Conservation (phyloP, 2,113 vertebrate genomes). For the Nematolebias whitei region DNA sequence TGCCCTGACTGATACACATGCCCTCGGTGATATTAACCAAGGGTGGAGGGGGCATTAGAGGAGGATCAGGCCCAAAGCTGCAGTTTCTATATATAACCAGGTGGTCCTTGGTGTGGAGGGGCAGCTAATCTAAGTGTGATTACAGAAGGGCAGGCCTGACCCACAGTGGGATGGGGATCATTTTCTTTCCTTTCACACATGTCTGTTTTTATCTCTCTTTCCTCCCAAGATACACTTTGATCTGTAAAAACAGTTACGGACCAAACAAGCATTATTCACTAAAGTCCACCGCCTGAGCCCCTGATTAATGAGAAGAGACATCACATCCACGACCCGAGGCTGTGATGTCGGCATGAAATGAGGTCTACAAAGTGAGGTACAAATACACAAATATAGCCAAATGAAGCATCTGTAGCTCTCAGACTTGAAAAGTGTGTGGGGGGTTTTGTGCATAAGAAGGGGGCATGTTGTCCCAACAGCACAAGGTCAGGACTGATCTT, state of each 20-base stretch:
- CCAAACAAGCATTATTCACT: not conserved
- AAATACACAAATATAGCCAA: not conserved
- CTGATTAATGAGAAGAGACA: not conserved
- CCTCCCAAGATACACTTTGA: not conserved
- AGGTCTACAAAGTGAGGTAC: not conserved
- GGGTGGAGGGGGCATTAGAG: constrained; percentile 83
- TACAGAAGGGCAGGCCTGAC: constrained; percentile 57
- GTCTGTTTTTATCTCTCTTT: constrained; percentile 26
- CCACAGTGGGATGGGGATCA: constrained; percentile 39
- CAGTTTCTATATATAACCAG: constrained; percentile 88
- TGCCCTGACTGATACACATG: constrained; percentile 46
- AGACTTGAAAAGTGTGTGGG: constrained; percentile 1
- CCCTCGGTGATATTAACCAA: constrained; percentile 84
- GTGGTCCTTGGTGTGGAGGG: constrained; percentile 65
- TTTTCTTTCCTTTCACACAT: constrained; percentile 46
- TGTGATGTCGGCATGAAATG: not conserved
- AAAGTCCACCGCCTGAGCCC: not conserved
- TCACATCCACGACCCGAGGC: not conserved
- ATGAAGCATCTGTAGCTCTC: not conserved
- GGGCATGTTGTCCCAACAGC: constrained; percentile 53
- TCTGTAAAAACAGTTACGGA: not conserved
- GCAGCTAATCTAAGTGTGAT: constrained; percentile 80
- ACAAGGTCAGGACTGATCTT: constrained; percentile 60
- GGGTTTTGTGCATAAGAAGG: constrained; percentile 30
- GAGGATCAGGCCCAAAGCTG: constrained; percentile 80